phyloP scores from a whole-genome alignment of 2,888 invertebrate species.

The Pollenia amentaria region DNA sequence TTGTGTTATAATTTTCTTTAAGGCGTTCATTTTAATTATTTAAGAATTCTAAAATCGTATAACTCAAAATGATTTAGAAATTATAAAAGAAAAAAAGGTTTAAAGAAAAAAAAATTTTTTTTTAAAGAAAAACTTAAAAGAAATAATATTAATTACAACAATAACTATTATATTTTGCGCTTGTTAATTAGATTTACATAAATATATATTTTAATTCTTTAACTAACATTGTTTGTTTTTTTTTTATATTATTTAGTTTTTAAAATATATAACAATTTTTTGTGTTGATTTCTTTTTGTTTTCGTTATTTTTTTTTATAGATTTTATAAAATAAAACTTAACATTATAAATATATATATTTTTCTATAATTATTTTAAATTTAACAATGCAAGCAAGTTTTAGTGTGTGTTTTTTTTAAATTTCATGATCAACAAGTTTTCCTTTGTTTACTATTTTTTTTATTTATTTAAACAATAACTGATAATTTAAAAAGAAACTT shows the following conservation, averaged over 20 bases:
- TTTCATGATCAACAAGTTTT: conserved; percentile 61
- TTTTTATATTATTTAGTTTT: conserved; percentile 9
- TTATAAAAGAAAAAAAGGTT: background rate
- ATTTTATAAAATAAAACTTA: conserved; percentile 69
- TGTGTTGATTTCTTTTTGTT: conserved; percentile 47
- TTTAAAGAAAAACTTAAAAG: conserved; percentile 34
- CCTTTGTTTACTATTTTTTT: conserved; percentile 25
- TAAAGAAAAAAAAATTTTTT: conserved; percentile 6
- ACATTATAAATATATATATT: conserved; percentile 60
- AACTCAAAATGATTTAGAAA: conserved; percentile 20
- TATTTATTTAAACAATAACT: background rate
- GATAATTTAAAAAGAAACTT: background rate
- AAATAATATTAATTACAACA: conserved; percentile 45
- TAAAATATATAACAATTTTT: conserved; percentile 53
- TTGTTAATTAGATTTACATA: conserved; percentile 66
- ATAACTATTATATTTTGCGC: conserved; percentile 59
- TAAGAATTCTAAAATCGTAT: conserved; percentile 59
- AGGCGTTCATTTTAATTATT: conserved; percentile 65
- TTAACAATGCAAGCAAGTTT: conserved; percentile 72
- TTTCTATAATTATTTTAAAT: conserved; percentile 58
- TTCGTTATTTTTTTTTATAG: conserved; percentile 9
- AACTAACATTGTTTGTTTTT: conserved; percentile 25
- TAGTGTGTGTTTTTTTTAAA: conserved; percentile 51
- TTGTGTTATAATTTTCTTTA: conserved; percentile 71
- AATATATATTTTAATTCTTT: conserved; percentile 65